Conservation (phyloP, 2,888 invertebrate species). For the Rhopalosiphum nymphaeae region DNA sequence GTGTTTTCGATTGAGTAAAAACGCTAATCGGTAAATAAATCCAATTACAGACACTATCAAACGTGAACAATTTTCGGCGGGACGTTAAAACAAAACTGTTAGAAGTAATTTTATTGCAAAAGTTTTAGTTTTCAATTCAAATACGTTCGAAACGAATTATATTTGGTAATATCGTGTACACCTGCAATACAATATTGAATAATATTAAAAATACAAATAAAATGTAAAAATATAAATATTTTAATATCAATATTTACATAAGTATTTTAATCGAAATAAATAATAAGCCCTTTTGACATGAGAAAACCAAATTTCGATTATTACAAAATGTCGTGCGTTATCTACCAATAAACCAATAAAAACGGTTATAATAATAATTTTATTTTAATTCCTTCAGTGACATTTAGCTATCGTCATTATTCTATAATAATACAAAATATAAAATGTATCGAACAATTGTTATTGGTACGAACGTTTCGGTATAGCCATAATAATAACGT, state of each 20-base stretch:
- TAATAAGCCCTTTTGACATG: background rate
- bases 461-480: background rate
- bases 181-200: background rate
- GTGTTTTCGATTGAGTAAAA: slow-evolving; percentile 9
- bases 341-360: background rate
- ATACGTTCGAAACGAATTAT: background rate
- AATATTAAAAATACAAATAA: background rate
- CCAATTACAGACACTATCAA: background rate
- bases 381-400: background rate
- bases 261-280: background rate
- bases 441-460: background rate
- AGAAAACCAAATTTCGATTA: background rate
- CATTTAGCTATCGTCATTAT: background rate
- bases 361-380: background rate
- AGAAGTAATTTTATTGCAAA: background rate
- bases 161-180: slow-evolving; percentile 4
- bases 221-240: background rate
- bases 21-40: background rate
- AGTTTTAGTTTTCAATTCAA: slow-evolving; percentile 27
- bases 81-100: background rate
- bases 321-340: background rate
- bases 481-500: background rate
- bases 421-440: background rate
- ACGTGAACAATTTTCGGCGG: background rate
- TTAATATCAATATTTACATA: background rate